A percentile compares a stretch with the other conserved stretches of the same genome.
Evolutionary conservation across 1,140 invertebrate species (phyloP).

Genomic region (Onthophagus taurus): DNA sequence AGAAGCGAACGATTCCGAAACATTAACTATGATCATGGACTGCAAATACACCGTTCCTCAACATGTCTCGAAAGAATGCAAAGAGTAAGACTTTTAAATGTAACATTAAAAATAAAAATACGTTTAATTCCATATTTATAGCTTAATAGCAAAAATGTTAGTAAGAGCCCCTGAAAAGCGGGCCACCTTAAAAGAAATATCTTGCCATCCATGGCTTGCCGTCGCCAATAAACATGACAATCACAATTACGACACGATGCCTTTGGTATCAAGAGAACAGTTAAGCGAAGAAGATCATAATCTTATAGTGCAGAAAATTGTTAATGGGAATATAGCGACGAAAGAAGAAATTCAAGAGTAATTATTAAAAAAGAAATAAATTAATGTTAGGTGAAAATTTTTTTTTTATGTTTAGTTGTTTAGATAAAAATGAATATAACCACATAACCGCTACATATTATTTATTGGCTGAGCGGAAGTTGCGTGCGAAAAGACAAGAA

Average conservation of each 20-base stretch:
- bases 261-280: slow-evolving; percentile 73
- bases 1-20: slow-evolving; percentile 98
- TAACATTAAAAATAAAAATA: slow-evolving; percentile 6
- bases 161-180: slow-evolving; percentile 85
- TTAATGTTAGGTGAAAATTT: not conserved
- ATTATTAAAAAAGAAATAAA: slow-evolving; percentile 28
- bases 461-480: slow-evolving; percentile 86
- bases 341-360: slow-evolving; percentile 89
- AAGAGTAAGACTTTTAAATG: slow-evolving; percentile 47
- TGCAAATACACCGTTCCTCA: slow-evolving; percentile 93
- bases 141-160: slow-evolving; percentile 86
- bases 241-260: slow-evolving; percentile 47
- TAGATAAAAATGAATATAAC: slow-evolving; percentile 95
- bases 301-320: slow-evolving; percentile 92
- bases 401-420: slow-evolving; percentile 39
- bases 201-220: slow-evolving; percentile 78
- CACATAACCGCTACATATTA: slow-evolving; percentile 98
- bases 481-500: slow-evolving; percentile 63
- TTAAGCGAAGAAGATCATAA: slow-evolving; percentile 87
- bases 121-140: slow-evolving; percentile 35
- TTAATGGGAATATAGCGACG: slow-evolving; percentile 86
- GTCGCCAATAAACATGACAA: slow-evolving; percentile 40
- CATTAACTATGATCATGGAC: slow-evolving; percentile 98
- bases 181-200: slow-evolving; percentile 80
- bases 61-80: slow-evolving; percentile 80